Base-by-base conservation (phyloP, 2,113 vertebrate species). In the Chroicocephalus ridibundus region DNA sequence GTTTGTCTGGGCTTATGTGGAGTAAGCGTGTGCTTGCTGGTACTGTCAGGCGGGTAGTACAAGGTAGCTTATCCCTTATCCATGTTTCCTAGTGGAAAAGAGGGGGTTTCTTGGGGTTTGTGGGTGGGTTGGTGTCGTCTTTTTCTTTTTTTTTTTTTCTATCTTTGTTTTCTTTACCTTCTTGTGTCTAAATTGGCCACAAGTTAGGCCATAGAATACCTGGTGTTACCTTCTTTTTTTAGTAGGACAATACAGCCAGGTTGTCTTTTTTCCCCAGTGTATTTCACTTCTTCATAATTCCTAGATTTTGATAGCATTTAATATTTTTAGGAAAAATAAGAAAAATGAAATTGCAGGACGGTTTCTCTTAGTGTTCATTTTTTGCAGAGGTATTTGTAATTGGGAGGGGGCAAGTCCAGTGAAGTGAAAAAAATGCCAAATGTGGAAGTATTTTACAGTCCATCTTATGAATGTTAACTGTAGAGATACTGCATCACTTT, bases 171-270 rank as follows among this genome's bases (percentile, higher is more conserved):
- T 4, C 29, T 26, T 40, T 12, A 31, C 9, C 12, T 20, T 5
- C 2, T 38, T 42, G 2, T 82, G 15, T 47, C 51, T 44, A 3
- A 60, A 40, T 55, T 18, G 64, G 12, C 9, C 27, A 47, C 44
- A 72, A 11, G 5, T 76, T 42, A 22, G 52, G 21, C 29, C 15
- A 13, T 0, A 2, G 12, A 40, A 21, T 44, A 16, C 8, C 4
- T 60, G 26, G 19, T 34, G 36, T 84, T 84, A 7, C 14, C 38
- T 77, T n/a, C 0, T 87, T 71, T 87, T 31, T 57, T 11, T 11
- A 51, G 10, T 1, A 72, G 70, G 21, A 18, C 2, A 0, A 1
- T 40, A 17, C n/a, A 64, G 3, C 6, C 22, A 44, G 11, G 1
- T 11, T 62, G 6, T 66, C 3, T 81, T 36, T 24, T 38, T 8